Base-by-base conservation (phyloP, 2,888 invertebrate genomes). In the Netelia melanura region DNA sequence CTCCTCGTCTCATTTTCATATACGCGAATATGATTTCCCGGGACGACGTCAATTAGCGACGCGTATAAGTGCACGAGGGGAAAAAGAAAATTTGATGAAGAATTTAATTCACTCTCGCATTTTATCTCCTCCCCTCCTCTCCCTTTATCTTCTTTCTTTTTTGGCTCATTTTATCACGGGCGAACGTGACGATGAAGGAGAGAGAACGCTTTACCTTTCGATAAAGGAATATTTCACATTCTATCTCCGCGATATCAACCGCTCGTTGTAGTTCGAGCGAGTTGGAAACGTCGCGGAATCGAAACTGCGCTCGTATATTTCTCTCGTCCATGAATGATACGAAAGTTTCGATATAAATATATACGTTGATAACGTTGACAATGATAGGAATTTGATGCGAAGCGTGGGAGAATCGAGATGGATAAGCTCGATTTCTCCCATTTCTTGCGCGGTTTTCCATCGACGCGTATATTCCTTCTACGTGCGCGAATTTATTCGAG, bases 181-280 rank as follows among this genome's bases (percentile, higher is more conserved):
- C 23, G 48, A 44, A 61, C 72, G 72, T 72, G 25, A 72, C 61
- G 72, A 71, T 44, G 74, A 48, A 44, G 17, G 17, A 17, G 17
- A 17, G 17, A 17, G 17, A 17, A 65, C 38, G 61, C 17, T 11
- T 56, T 21, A 25, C 52, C 11, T 17, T 11, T 23, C 58, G 58
- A 72, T 72, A 72, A 30, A n/a, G 61, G 44, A n/a, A 65, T 75
- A 65, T 75, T 54, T 21, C n/a, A 54, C 23, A 58, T 72, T 38
- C 38, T 58, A 21, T 58, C 17, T 2, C 25, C 43, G 61, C 23
- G 61, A 72, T n/a, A 21, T 43, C 17, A 11, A 11, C 14, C 25
- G 11, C 14, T 48, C 21, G 30, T 17, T 64, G n/a, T 38, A 3
- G 52, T 30, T 30, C 10, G 11, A 30, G 65, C n/a, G 30, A 14